Percentiles rank a stretch among this genome's conserved stretches.
Conservation (phyloP, 2,797 vertebrate genomes). For the Mus caroli region DNA sequence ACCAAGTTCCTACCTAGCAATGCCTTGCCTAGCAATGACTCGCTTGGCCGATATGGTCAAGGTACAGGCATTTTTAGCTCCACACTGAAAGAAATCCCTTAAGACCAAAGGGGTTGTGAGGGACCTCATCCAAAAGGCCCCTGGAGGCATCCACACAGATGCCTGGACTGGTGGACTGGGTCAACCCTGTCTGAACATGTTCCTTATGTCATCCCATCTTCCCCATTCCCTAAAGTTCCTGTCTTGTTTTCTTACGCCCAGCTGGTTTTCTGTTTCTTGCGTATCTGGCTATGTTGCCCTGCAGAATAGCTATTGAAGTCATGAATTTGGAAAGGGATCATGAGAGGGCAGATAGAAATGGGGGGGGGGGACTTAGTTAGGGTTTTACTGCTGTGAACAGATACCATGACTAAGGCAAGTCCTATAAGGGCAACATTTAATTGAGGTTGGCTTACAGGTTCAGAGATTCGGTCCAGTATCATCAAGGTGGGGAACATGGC, state of each 20-base stretch:
- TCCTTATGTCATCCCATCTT: neutral
- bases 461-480: neutral
- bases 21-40: no score
- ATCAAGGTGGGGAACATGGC: neutral
- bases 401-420: neutral
- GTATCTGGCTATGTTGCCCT: neutral
- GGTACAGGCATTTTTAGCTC: neutral
- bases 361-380: neutral
- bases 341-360: neutral
- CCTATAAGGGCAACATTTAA: neutral
- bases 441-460: neutral
- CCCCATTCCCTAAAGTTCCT: neutral
- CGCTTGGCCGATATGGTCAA: neutral
- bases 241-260: neutral
- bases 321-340: neutral
- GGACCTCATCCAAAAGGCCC: neutral
- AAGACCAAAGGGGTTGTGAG: neutral
- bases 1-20: neutral
- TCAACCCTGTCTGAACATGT: no score
- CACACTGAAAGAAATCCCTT: neutral
- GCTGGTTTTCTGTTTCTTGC: neutral
- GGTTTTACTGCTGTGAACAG: neutral
- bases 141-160: neutral
- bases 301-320: neutral
- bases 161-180: neutral